Evolutionary conservation across 1,140 invertebrate genomes (phyloP), one percentile per base, ranked within the genome.

Genomic region (Chionoecetes opilio): DNA sequence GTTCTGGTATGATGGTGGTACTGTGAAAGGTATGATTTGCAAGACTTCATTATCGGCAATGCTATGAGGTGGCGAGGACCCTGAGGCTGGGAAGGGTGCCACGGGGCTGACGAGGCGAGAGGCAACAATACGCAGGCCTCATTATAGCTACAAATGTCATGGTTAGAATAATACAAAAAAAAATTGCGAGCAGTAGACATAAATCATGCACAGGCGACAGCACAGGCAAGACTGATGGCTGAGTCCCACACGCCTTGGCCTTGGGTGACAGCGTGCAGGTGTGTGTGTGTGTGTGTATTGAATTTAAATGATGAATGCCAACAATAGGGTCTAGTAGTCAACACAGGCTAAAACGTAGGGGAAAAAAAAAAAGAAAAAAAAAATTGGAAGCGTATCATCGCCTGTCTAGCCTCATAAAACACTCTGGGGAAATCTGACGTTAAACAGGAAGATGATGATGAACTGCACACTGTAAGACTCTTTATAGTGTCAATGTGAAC

Each of bases 161-260:
- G 63, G 63, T 75, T 75, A 75, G 21, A 75, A 26, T 26, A 75
- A 75, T 75, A 75, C 8, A 1, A n/a, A 75, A 63, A 46, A 46
- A 75, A 75, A 75, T 21, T n/a, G 63, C 63, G 63, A 75, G 63
- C 63, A 75, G n/a, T 9, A 75, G 63, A 75, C 63, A 75, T 75
- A 75, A 75, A 75, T 75, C 63, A 75, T 75, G 63, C 63, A 75
- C 63, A 75, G 63, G 63, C 63, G 9, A 53, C 46, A 75, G 63
- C 63, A 75, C 63, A 75, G 63, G 63, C 63, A 75, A n/a, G 53
- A 75, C 63, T n/a, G 63, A 75, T 75, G 63, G 21, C 63, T 75
- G 63, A 75, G 63, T 5, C 63, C 63, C 63, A 75, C 63, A 75
- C 21, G 21, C 63, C 41, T 46, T 46, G 41, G 41, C 14, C 5